Evolutionary conservation across 1,140 invertebrate genomes (phyloP).

Genomic region (Drosophila asahinai): DNA sequence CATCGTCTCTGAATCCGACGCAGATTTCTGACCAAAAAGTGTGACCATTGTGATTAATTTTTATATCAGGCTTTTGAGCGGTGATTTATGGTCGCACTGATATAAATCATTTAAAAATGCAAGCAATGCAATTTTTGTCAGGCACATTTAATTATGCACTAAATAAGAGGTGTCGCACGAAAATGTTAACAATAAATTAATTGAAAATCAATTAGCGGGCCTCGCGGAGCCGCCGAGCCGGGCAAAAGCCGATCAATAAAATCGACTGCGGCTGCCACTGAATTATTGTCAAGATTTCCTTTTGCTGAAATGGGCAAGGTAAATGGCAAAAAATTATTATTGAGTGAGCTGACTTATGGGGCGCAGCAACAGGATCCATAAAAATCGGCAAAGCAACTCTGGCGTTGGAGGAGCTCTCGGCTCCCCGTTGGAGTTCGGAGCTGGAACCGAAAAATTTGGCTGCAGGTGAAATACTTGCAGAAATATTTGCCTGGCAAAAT

Average conservation of each 20-base stretch:
- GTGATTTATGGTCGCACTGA: constrained; percentile 67
- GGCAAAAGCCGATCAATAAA: constrained; percentile 34
- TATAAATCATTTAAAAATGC: constrained; percentile 77
- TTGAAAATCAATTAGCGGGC: constrained; percentile 77
- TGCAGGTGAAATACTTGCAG: constrained; percentile 67
- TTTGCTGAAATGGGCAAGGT: constrained; percentile 47
- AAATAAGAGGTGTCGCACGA: constrained; percentile 71
- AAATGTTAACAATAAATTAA: constrained; percentile 79
- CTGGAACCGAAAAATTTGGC: constrained; percentile 9
- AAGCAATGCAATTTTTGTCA: constrained; percentile 48
- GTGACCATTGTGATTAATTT: constrained; percentile 63
- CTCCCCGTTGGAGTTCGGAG: not conserved
- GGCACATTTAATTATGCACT: constrained; percentile 67
- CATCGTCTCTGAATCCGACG: not conserved
- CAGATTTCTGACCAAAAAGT: constrained; percentile 25
- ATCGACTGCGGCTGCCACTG: constrained; percentile 39
- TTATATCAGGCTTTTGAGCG: constrained; percentile 56
- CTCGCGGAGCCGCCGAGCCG: constrained; percentile 13
- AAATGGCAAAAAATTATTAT: constrained; percentile 57
- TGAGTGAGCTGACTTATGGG: constrained; percentile 51
- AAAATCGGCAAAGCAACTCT: constrained; percentile 24
- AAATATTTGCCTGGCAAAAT: constrained; percentile 53
- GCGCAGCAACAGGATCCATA: constrained; percentile 46
- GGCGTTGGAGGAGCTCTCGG: constrained; percentile 1
- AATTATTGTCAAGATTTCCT: constrained; percentile 48